A percentile compares a stretch with the other conserved stretches of the same genome.
These are phyloP conservation scores for Lepidocolaptes lacrymiger DNA, from an alignment of 2,797 vertebrate genomes.

Conservation along the genomic window DNA sequence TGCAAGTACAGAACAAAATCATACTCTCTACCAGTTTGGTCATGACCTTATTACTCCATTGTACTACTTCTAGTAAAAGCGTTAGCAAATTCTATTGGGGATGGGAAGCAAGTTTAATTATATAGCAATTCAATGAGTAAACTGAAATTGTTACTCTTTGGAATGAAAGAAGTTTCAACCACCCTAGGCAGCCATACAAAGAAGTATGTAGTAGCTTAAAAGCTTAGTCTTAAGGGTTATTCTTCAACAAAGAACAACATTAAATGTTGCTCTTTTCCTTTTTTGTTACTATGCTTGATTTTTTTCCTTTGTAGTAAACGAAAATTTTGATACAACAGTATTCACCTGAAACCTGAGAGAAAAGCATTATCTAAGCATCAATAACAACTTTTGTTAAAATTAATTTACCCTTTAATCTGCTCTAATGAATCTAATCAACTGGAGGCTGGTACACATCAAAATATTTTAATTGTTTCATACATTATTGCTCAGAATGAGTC, in stretches of 20 bases:
- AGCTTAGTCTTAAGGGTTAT: background rate
- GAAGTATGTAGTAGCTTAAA: background rate
- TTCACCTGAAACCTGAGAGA: background rate
- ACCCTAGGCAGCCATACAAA: background rate
- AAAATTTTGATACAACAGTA: background rate
- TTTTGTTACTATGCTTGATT: background rate
- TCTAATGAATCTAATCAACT: background rate
- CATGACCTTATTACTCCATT: background rate
- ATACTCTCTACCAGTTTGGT: background rate
- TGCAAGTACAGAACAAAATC: background rate
- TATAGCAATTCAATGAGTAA: background rate
- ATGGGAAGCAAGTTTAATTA: rapidly evolving
- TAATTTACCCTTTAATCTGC: background rate
- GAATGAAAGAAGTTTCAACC: background rate
- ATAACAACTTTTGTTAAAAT: background rate
- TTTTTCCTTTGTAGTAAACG: background rate
- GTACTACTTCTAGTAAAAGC: background rate
- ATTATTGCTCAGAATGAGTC: background rate
- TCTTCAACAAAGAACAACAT: background rate
- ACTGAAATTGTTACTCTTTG: background rate
- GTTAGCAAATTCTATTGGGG: background rate
- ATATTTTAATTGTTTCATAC: background rate
- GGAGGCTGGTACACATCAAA: background rate
- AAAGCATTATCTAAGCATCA: background rate
- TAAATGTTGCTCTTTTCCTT: background rate